A percentile compares a stretch with the other conserved stretches of the same genome.
phyloP scores from a whole-genome alignment of 2,113 vertebrate genomes.

The Coregonus clupeaformis region DNA sequence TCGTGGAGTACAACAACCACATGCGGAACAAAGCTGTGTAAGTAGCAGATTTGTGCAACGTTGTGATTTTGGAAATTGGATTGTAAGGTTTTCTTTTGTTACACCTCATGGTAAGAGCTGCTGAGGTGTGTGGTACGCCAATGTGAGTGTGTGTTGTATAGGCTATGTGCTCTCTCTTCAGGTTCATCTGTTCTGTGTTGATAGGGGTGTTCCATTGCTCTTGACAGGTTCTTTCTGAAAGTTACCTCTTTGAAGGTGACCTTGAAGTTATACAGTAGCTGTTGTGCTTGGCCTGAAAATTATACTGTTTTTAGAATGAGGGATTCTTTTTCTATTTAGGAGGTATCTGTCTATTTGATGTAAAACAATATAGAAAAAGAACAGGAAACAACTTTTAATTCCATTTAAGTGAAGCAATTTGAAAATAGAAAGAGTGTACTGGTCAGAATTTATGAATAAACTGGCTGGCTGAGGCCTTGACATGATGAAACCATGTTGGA shows the following conservation, averaged over 20 bases:
- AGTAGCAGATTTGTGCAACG: background rate
- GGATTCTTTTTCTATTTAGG: background rate
- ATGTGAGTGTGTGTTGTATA: too few species aligned
- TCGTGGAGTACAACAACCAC: too few species aligned
- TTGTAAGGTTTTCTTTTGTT: background rate
- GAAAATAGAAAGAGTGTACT: background rate
- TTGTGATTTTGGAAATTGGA: background rate
- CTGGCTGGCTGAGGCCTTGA: background rate
- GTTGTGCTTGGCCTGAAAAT: background rate
- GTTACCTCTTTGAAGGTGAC: conserved; percentile 45
- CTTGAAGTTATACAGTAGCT: conserved; percentile 21
- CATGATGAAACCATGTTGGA: background rate
- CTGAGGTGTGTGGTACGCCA: too few species aligned
- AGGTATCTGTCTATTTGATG: background rate
- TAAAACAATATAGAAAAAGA: background rate
- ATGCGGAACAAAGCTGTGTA: too few species aligned
- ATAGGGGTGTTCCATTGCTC: background rate
- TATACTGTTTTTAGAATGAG: background rate
- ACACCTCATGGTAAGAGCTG: background rate
- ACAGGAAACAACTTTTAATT: background rate
- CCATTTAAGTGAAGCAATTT: background rate
- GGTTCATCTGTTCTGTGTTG: conserved; percentile 13
- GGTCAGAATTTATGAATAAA: background rate
- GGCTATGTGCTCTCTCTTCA: too few species aligned
- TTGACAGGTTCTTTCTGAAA: conserved; percentile 2